Base-by-base conservation (phyloP, 2,888 invertebrate genomes). In the Cryptophagus acutangulus region DNA sequence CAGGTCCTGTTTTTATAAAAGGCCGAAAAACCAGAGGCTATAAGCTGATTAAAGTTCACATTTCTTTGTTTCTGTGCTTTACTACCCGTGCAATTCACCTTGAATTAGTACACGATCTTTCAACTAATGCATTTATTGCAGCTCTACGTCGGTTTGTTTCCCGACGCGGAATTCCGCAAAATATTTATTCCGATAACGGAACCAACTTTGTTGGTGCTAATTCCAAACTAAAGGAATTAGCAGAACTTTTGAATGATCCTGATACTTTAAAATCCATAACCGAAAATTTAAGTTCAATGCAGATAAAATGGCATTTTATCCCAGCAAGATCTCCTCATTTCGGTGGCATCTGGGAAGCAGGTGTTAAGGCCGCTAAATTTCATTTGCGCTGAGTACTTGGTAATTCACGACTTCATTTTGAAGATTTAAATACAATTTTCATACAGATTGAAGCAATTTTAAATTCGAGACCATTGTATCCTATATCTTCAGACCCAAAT, bases 41-140 rank as follows among this genome's bases (percentile, higher is more conserved):
- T n/a, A 38, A 38, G 17, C 9, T 38, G 14, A 16, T 18, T 10
- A 38, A 38, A 20, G 16, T 35, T 12, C 37, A 38, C 18, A 15
- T 38, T 10, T 38, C 33, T 10, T 16, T 38, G 18, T n/a, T 38
- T 17, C 9, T 37, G 12, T 37, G 37, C 16, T 36, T 37, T 5
- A n/a, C 15, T 5, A 37, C 37, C 4, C 34, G 35, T 31, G 37
- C 37, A n/a, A 6, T 37, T 36, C 37, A 37, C 24, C 9, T 37
- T 5, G 33, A 37, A 14, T 9, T 38, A 10, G 38, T 38, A 6
- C 10, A 17, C 5, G 29, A 29, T 8, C 9, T 20, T 6, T 20
- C 20, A 5, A 20, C 6, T 20, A 9, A 20, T 5, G 20, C 20
- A 20, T 20, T 20, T 20, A 6, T 20, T 5, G 20, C 20, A 20